phyloP scores from a whole-genome alignment of 1,140 invertebrate species.

The Capitella teleta region DNA sequence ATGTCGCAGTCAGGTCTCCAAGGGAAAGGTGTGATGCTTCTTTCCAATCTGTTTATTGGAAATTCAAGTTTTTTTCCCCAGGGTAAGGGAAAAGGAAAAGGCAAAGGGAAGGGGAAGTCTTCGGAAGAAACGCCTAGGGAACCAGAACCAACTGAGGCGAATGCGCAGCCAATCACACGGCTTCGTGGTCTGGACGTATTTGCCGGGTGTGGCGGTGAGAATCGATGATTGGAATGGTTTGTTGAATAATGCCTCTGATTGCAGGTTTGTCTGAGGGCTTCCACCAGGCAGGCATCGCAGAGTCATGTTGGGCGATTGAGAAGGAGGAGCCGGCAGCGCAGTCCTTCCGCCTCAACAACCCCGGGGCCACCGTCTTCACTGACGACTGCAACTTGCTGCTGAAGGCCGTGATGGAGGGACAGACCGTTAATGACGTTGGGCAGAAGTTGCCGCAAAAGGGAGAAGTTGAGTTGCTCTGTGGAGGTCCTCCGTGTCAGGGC shows the following conservation, averaged over 20 bases:
- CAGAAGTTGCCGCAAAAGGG: constrained; percentile 57
- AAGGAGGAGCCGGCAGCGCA: constrained; percentile 64
- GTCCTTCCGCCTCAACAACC: constrained; percentile 69
- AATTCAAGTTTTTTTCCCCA: constrained; percentile 9
- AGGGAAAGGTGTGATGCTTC: constrained; percentile 43
- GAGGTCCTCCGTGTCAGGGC: constrained; percentile 83
- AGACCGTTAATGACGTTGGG: constrained; percentile 45
- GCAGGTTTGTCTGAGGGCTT: constrained; percentile 47
- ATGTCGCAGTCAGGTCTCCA: constrained; percentile 50
- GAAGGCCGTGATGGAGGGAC: constrained; percentile 52
- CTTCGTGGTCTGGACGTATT: constrained; percentile 71
- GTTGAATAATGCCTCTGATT: neutral
- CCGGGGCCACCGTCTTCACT: constrained; percentile 59
- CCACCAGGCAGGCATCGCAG: constrained; percentile 57
- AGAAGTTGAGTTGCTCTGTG: constrained; percentile 73
- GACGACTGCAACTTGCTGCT: constrained; percentile 71
- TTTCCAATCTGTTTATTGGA: neutral
- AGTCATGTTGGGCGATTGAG: constrained; percentile 71
- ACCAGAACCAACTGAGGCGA: constrained; percentile 13
- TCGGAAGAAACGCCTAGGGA: constrained; percentile 19
- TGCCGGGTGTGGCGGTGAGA: constrained; percentile 69
- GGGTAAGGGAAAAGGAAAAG: constrained; percentile 50
- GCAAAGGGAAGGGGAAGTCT: constrained; percentile 55
- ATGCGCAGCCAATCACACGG: constrained; percentile 37
- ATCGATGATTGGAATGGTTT: constrained; percentile 6